phyloP scores from a whole-genome alignment of 2,888 invertebrate species.

The Ephialtes manifestator region DNA sequence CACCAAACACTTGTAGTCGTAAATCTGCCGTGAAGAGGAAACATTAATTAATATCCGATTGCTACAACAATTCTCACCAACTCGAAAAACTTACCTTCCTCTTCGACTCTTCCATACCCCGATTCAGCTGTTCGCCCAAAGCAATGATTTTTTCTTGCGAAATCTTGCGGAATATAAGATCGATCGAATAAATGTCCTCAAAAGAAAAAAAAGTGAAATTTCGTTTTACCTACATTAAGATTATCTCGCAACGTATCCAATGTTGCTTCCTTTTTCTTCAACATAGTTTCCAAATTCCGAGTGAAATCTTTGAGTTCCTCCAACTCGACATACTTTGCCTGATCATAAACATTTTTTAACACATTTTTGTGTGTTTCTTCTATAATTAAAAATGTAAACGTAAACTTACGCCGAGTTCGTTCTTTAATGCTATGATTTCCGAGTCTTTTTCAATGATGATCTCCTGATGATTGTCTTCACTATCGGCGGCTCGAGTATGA shows the following conservation, averaged over 20 bases:
- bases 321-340: slow-evolving; percentile 79
- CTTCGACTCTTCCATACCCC: slow-evolving; percentile 70
- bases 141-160: slow-evolving; percentile 71
- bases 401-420: slow-evolving; percentile 75
- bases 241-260: slow-evolving; percentile 68
- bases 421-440: slow-evolving; percentile 79
- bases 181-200: background rate
- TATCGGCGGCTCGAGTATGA: background rate
- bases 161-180: slow-evolving; percentile 69
- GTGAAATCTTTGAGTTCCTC: slow-evolving; percentile 75
- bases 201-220: background rate
- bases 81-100: slow-evolving; percentile 71
- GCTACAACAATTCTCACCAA: background rate
- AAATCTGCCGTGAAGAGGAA: slow-evolving; percentile 69
- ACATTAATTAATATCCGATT: background rate
- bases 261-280: slow-evolving; percentile 71
- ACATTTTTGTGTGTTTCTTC: background rate
- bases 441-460: slow-evolving; percentile 81
- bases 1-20: slow-evolving; percentile 68
- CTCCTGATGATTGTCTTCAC: slow-evolving; percentile 70
- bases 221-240: slow-evolving; percentile 48
- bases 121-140: slow-evolving; percentile 68
- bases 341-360: slow-evolving; percentile 13
- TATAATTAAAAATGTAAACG: background rate
- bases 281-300: slow-evolving; percentile 70